These are phyloP conservation scores for Drosophila fulvimacula DNA, from an alignment of 2,888 invertebrate genomes.

Conservation along the genomic window DNA sequence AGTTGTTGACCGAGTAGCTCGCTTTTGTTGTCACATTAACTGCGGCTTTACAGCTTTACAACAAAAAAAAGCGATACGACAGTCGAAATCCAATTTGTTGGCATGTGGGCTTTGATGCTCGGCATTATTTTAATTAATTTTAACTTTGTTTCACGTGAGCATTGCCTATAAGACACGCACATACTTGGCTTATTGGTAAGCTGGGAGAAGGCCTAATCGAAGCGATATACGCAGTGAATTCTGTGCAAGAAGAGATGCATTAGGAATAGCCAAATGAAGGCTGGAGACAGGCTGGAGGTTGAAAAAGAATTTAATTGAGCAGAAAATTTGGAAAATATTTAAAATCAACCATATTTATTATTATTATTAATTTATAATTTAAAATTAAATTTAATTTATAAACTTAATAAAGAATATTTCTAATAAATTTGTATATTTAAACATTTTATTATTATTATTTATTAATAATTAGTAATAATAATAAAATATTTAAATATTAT, in stretches of 20 bases:
- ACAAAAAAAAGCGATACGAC: constrained; percentile 10
- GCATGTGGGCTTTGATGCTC: constrained; percentile 8
- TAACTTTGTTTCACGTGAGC: neutral
- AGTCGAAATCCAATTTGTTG: neutral
- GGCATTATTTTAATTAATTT: neutral
- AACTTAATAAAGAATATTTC: no score
- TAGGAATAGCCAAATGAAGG: no score
- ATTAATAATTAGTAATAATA: no score
- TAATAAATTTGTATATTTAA: no score
- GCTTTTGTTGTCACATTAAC: constrained; percentile 37
- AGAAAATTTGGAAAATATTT: no score
- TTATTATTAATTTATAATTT: no score
- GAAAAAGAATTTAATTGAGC: no score
- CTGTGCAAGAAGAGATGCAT: neutral
- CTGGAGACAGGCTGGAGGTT: no score
- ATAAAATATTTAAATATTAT: no score
- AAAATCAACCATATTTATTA: no score
- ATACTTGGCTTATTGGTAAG: neutral
- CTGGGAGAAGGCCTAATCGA: neutral
- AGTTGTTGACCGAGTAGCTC: constrained; percentile 24
- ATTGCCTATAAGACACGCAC: neutral
- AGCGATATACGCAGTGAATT: neutral
- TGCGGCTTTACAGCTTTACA: constrained; percentile 29
- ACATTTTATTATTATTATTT: no score
- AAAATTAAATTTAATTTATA: no score